Evolutionary conservation across 2,797 vertebrate species (phyloP).

Genomic region (Orestias chungarensis): DNA sequence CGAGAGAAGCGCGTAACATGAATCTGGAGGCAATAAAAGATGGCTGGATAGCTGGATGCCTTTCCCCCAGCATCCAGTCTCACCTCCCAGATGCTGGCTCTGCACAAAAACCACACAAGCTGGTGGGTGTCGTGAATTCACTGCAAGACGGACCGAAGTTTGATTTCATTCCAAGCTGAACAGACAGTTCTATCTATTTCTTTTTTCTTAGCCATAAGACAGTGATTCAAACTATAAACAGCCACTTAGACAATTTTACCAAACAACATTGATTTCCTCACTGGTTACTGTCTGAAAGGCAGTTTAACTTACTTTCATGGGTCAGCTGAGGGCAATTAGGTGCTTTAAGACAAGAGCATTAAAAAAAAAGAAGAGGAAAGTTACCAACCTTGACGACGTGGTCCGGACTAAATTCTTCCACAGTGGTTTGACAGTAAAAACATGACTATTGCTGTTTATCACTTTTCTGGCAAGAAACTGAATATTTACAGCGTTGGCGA

Average conservation of each 20-base stretch:
- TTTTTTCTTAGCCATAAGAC: not conserved
- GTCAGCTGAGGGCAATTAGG: not conserved
- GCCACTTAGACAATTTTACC: conserved; percentile 10
- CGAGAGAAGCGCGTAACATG: conserved; percentile 72
- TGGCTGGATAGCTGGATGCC: conserved; percentile 65
- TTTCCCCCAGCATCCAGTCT: conserved; percentile 44
- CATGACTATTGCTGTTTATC: conserved; percentile 1
- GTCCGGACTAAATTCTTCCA: conserved; percentile 2
- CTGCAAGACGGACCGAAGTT: conserved; percentile 28
- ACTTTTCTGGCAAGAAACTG: not conserved
- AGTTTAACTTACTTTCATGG: conserved; percentile 9
- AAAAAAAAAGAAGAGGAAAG: conserved; percentile 3
- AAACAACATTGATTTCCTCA: not conserved
- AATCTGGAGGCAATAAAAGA: conserved; percentile 81
- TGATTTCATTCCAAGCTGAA: conserved; percentile 33
- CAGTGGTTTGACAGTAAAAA: not conserved
- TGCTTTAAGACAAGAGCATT: conserved; percentile 19
- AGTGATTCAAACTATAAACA: conserved; percentile 16
- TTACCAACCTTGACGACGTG: conserved; percentile 5
- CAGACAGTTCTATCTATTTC: not conserved
- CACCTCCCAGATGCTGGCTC: conserved; percentile 42
- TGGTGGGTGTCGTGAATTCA: conserved; percentile 43
- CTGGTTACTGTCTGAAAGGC: conserved; percentile 6
- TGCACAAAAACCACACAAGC: conserved; percentile 43
- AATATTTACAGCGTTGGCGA: not conserved